Percentiles rank a stretch among this genome's conserved stretches.
phyloP scores from a whole-genome alignment of 2,888 invertebrate species.

The Trichopoda pennipes region DNA sequence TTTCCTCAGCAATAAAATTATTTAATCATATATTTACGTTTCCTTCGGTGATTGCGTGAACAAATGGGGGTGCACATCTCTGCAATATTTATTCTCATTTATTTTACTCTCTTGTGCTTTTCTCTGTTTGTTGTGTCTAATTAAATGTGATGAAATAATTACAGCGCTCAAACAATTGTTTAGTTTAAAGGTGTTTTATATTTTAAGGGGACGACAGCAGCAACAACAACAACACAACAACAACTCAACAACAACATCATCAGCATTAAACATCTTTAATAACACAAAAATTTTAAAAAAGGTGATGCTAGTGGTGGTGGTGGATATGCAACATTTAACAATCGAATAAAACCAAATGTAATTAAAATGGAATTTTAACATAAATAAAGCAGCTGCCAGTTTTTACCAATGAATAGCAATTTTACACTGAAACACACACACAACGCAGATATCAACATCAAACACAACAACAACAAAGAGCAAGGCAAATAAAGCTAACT shows the following conservation, averaged over 20 bases:
- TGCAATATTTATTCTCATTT: neutral
- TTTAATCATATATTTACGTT: too few species aligned
- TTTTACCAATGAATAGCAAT: neutral
- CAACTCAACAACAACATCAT: neutral
- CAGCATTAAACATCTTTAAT: conserved; percentile 14
- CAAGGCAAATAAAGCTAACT: neutral
- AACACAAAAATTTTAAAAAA: conserved; percentile 35
- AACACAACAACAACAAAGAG: neutral
- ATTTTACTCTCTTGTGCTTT: neutral
- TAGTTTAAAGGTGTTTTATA: conserved; percentile 59
- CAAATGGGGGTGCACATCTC: neutral
- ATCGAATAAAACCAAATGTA: conserved; percentile 15
- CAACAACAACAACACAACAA: conserved; percentile 1
- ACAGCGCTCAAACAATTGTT: conserved; percentile 40
- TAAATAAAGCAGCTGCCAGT: conserved; percentile 53
- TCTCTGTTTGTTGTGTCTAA: conserved; percentile 17
- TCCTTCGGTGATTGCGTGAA: too few species aligned
- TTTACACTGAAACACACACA: conserved; percentile 2
- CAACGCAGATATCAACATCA: neutral
- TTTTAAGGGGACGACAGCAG: conserved; percentile 34
- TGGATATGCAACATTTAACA: conserved; percentile 56
- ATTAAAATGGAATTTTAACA: conserved; percentile 14
- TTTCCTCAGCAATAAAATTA: too few species aligned
- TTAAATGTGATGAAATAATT: conserved; percentile 42
- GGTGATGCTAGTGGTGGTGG: conserved; percentile 53